Evolutionary conservation across 2,113 vertebrate genomes (phyloP), one percentile per base, ranked within the genome.

Genomic region (Chunga burmeisteri): DNA sequence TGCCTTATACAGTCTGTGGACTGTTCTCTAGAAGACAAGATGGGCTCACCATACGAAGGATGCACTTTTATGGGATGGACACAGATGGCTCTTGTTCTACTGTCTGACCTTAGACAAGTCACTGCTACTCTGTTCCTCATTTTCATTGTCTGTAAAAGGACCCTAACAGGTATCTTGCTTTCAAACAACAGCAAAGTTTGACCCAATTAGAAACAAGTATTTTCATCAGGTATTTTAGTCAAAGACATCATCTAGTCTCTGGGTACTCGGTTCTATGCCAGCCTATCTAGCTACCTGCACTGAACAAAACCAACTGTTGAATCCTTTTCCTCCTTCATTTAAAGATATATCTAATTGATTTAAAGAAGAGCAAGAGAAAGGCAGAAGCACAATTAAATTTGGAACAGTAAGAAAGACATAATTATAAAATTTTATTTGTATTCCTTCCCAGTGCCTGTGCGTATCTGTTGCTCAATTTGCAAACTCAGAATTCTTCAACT

Each of bases 1-100:
- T 50, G 27, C 50, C 62, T 68, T 3, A 10, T 38, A 18, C 29
- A 38, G 15, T 10, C 40, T 62, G 59, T 10, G n/a, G 30, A 36
- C n/a, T 80, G 30, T 32, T 85, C 44, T 85, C 36, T 55, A 46
- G 47, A 23, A 73, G 59, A 17, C 5, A 50, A 23, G 42, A 19
- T 16, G 11, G 29, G 22, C 10, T 63, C 8, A 21, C 0, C 0
- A 74, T 7, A 36, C 25, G 34, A 36, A 53, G 38, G 13, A 21
- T 13, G 53, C 36, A 25, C 20, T 26, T 71, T 36, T 27, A 17
- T 9, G 15, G 17, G 42, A n/a, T 0, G 1, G 66, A 32, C 30
- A 23, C 36, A 65, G 23, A 17, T 22, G 15, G 16, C 6, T 42
- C 30, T 55, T 55, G 44, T n/a, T 58, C 15, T 38, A 50, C 27